These are phyloP conservation scores for Hirundichthys speculiger DNA, from an alignment of 2,113 vertebrate genomes.

Conservation along the genomic window DNA sequence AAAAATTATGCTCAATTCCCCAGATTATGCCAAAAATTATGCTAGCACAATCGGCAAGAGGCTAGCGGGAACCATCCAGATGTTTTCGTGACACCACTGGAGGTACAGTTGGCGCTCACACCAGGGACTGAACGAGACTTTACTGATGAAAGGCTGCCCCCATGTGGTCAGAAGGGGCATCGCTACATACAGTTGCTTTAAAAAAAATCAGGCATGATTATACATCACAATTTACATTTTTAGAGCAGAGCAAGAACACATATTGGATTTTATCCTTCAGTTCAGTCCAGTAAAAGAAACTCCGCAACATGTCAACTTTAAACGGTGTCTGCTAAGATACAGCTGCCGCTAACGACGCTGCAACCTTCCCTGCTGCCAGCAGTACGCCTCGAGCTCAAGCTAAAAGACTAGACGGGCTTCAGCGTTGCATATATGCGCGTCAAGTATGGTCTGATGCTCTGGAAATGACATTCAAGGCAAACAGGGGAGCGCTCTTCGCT, in stretches of 20 bases:
- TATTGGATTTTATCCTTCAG: neutral
- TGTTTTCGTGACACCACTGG: no score
- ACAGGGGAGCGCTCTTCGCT: constrained; percentile 3
- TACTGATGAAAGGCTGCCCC: no score
- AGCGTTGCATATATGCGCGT: constrained; percentile 43
- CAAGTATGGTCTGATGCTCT: constrained; percentile 33
- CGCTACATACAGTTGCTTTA: no score
- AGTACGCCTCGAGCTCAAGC: neutral
- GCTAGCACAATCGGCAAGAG: no score
- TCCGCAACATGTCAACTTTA: neutral
- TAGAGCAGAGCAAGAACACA: neutral
- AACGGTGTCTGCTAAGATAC: neutral
- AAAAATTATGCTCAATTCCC: no score
- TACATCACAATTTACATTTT: no score
- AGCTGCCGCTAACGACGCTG: neutral
- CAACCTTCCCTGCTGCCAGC: neutral
- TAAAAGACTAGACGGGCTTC: neutral
- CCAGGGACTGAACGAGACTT: no score
- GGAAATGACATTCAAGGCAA: constrained; percentile 34
- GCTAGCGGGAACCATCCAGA: no score
- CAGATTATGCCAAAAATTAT: no score
- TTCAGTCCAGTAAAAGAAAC: neutral
- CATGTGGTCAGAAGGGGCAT: no score
- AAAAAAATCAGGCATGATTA: no score
- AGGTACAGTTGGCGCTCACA: no score